Conservation (phyloP, 2,888 invertebrate species). For the Tetranychus truncatus region DNA sequence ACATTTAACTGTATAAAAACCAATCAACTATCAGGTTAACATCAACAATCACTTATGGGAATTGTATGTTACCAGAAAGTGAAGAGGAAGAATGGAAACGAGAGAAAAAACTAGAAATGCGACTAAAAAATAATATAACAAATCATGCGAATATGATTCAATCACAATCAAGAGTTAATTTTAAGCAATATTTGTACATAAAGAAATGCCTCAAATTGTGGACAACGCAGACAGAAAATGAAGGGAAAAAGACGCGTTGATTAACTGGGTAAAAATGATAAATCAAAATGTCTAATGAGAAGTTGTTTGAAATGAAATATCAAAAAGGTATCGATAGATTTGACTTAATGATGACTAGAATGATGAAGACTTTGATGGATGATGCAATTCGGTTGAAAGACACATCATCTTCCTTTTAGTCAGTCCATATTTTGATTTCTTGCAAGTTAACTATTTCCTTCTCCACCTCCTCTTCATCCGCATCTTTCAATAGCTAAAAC, state of each 20-base stretch:
- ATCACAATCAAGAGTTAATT: no score
- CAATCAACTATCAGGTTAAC: not conserved
- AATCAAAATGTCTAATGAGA: not conserved
- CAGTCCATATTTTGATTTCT: not conserved
- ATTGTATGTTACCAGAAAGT: not conserved
- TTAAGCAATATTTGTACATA: no score
- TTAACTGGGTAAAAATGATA: not conserved
- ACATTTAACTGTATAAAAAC: no score
- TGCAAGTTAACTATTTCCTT: no score
- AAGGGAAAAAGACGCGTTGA: not conserved
- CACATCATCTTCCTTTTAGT: not conserved
- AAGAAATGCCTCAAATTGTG: no score
- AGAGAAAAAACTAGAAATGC: not conserved
- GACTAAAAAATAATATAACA: not conserved
- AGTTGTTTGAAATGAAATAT: no score
- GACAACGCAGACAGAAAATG: no score
- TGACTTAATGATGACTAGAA: not conserved
- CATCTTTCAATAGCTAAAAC: no score
- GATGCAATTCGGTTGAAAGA: not conserved
- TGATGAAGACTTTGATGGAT: not conserved
- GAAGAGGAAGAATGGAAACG: not conserved
- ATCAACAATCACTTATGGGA: conserved; percentile 1
- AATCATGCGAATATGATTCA: not conserved
- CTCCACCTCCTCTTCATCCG: no score
- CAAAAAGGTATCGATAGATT: not conserved